Evolutionary conservation across 2,888 invertebrate species (phyloP), one percentile per base, ranked within the genome.

Genomic region (Tuta absoluta): DNA sequence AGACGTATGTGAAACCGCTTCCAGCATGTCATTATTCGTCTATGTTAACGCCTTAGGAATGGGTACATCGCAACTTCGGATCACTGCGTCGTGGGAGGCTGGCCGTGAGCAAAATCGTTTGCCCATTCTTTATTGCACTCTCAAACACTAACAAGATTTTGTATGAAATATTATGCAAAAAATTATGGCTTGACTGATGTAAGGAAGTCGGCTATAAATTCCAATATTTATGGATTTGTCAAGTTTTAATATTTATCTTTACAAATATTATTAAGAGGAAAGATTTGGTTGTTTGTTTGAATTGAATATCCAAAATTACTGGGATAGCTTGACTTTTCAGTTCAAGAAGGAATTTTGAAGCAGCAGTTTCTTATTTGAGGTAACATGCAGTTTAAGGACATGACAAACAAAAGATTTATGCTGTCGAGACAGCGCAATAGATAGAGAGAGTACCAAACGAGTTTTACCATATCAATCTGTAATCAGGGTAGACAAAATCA

Each of bases 81-180:
- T 86, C 82, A 75, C 66, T 68, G 71, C 82, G 72, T 80, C 84
- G 85, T 86, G 85, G 85, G 85, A 82, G 86, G 82, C 81, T 82
- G 63, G 71, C 73, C 72, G 71, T 69, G 73, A 70, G 70, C 69
- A 65, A 63, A 64, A 67, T 65, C 65, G 64, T 69, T 70, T 66
- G 61, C 65, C 64, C 56, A 68, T 69, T 71, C 68, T 73, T 73
- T 69, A 69, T 68, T 57, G 67, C 66, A 63, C 68, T 66, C 60
- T 59, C 62, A 66, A 63, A 38, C 56, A 23, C 62, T 24, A 28
- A 48, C 49, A 33, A 60, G 66, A 58, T 56, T 63, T 33, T 63
- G 60, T 37, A 63, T 66, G 61, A 61, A 66, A 49, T 63, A 63
- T 66, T 66, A 66, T 66, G 63, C 62, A 63, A 66, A 65, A 62